Conservation (phyloP, 2,888 invertebrate species). For the Torymus tubicola region DNA sequence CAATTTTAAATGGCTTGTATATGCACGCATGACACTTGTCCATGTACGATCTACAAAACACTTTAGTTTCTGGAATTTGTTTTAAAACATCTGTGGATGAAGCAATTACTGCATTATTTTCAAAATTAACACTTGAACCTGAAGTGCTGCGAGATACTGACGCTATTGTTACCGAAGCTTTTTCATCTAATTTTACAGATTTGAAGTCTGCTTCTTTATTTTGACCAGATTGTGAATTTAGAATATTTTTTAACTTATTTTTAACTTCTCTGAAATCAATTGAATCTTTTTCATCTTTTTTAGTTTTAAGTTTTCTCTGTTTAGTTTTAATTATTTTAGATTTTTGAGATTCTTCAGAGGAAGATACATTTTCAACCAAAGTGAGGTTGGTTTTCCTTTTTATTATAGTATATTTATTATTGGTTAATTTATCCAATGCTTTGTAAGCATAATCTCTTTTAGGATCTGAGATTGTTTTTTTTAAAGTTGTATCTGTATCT, state of each 20-base stretch:
- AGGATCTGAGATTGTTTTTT: conserved; percentile 2
- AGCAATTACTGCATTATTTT: conserved; percentile 29
- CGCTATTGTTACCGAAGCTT: conserved; percentile 53
- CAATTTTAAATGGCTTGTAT: conserved; percentile 60
- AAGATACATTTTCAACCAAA: not conserved
- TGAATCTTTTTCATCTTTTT: not conserved
- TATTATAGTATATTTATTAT: conserved; percentile 58
- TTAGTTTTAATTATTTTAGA: not conserved
- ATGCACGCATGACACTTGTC: conserved; percentile 72
- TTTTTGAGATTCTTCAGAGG: conserved; percentile 21
- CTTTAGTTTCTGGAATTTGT: conserved; percentile 65
- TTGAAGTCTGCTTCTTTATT: not conserved
- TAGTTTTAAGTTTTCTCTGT: not conserved
- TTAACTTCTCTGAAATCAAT: conserved; percentile 34
- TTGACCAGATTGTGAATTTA: conserved; percentile 5
- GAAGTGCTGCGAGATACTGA: conserved; percentile 63
- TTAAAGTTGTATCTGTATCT: not conserved
- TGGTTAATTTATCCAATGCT: conserved; percentile 61
- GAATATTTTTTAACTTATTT: conserved; percentile 22
- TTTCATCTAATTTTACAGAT: not conserved
- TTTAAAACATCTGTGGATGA: conserved; percentile 51
- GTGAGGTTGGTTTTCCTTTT: conserved; percentile 2
- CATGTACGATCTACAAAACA: conserved; percentile 64
- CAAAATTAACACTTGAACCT: conserved; percentile 57
- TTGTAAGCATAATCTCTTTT: conserved; percentile 58